These are phyloP conservation scores for Lathronympha strigana DNA, from an alignment of 2,888 invertebrate species.

Conservation along the genomic window DNA sequence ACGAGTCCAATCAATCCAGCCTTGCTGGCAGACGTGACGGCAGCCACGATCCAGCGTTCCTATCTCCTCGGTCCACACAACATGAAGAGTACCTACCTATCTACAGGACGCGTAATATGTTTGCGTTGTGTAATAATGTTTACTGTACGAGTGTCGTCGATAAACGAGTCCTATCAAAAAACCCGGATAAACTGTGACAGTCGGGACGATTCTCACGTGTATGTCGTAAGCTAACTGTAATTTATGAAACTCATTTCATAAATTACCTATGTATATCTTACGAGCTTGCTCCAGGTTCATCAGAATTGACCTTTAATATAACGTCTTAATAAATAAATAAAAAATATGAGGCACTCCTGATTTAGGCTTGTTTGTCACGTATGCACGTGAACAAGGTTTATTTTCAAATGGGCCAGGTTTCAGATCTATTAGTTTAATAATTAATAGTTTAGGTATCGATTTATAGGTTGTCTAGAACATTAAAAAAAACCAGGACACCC, in stretches of 20 bases:
- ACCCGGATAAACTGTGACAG: slow-evolving; percentile 19
- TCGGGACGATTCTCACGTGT: slow-evolving; percentile 14
- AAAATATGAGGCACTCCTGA: too few species aligned
- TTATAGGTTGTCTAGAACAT: too few species aligned
- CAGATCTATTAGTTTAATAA: too few species aligned
- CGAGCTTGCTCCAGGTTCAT: neutral
- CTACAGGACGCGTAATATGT: slow-evolving; percentile 39
- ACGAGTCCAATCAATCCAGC: slow-evolving; percentile 5
- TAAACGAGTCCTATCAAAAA: slow-evolving; percentile 38
- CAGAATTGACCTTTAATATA: neutral
- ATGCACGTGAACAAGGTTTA: too few species aligned
- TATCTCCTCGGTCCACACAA: slow-evolving; percentile 25
- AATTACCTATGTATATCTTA: neutral
- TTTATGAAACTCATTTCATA: neutral
- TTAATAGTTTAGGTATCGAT: too few species aligned
- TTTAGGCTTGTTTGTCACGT: too few species aligned
- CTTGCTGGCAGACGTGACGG: slow-evolving; percentile 35
- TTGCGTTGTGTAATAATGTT: slow-evolving; percentile 42
- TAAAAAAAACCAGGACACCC: too few species aligned
- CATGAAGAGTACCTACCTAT: slow-evolving; percentile 16
- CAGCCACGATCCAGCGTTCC: slow-evolving; percentile 33
- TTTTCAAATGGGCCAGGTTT: too few species aligned
- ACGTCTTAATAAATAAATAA: too few species aligned
- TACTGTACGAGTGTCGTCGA: slow-evolving; percentile 37
- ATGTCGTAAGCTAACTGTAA: neutral